phyloP scores from a whole-genome alignment of 2,797 vertebrate species.

The Melanotaenia maccullochi region DNA sequence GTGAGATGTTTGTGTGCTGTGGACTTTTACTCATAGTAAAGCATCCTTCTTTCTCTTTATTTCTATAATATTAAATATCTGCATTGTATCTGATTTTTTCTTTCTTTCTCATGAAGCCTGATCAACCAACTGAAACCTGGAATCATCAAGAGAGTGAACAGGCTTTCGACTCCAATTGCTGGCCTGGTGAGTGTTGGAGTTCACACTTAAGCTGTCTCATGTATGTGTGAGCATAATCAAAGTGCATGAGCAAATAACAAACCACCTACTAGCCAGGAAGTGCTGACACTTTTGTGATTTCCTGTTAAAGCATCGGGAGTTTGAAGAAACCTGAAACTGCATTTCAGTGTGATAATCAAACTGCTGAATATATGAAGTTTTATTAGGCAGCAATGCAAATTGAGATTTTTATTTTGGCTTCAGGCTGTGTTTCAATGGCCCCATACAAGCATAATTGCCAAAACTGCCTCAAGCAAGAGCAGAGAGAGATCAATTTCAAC shows the following conservation, averaged over 20 bases:
- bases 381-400: slow-evolving; percentile 34
- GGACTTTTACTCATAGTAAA: too few species aligned
- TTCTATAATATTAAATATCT: too few species aligned
- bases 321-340: slow-evolving; percentile 37
- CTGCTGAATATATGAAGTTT: slow-evolving; percentile 36
- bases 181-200: slow-evolving; percentile 90
- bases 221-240: background rate
- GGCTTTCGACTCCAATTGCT: slow-evolving; percentile 93
- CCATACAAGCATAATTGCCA: slow-evolving; percentile 50
- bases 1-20: too few species aligned
- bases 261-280: slow-evolving; percentile 53
- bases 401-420: slow-evolving; percentile 49
- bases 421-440: slow-evolving; percentile 42
- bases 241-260: slow-evolving; percentile 7
- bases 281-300: slow-evolving; percentile 53
- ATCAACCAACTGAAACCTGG: slow-evolving; percentile 95
- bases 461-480: slow-evolving; percentile 61
- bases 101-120: slow-evolving; percentile 79
- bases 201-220: background rate
- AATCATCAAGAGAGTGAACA: slow-evolving; percentile 91
- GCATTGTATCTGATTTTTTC: background rate
- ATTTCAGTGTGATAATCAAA: slow-evolving; percentile 8
- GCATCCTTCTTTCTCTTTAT: too few species aligned
- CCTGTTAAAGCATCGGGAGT: slow-evolving; percentile 41
- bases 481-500: slow-evolving; percentile 40